Percentiles rank a stretch among this genome's conserved stretches.
These are phyloP conservation scores for Bettongia penicillata DNA, from an alignment of 2,113 vertebrate genomes.

Conservation along the genomic window DNA sequence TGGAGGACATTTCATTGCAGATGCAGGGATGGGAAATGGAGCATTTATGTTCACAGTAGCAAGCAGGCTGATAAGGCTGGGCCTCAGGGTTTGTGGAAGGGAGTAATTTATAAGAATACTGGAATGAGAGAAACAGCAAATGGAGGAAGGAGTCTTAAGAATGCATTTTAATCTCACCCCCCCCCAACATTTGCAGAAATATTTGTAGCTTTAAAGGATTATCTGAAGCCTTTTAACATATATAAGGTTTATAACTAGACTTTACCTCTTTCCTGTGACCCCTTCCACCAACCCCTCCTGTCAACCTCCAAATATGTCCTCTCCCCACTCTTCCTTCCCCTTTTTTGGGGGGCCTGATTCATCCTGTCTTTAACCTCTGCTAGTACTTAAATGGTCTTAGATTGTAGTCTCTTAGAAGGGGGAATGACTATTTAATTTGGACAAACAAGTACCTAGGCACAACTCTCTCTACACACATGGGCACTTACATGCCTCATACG, in stretches of 20 bases:
- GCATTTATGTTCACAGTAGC: background rate
- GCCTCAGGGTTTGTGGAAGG: background rate
- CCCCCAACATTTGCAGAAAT: background rate
- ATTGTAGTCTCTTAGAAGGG: background rate
- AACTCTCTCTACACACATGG: background rate
- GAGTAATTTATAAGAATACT: background rate
- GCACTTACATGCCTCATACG: background rate
- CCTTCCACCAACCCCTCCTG: slow-evolving; percentile 29
- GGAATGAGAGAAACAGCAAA: background rate
- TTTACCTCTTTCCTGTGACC: background rate
- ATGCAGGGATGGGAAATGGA: background rate
- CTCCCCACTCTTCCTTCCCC: background rate
- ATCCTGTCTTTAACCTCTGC: background rate
- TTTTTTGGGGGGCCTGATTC: background rate
- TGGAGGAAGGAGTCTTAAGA: background rate
- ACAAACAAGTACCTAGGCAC: background rate
- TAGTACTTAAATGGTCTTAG: background rate
- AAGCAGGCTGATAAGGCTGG: background rate
- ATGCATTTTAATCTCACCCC: background rate
- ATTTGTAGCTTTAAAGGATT: background rate
- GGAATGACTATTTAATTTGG: background rate
- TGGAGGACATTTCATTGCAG: background rate
- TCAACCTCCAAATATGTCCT: background rate
- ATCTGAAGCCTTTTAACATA: background rate
- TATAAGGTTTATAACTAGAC: background rate